phyloP scores from a whole-genome alignment of 2,797 vertebrate species.

The Amblyopsis hoosieri region DNA sequence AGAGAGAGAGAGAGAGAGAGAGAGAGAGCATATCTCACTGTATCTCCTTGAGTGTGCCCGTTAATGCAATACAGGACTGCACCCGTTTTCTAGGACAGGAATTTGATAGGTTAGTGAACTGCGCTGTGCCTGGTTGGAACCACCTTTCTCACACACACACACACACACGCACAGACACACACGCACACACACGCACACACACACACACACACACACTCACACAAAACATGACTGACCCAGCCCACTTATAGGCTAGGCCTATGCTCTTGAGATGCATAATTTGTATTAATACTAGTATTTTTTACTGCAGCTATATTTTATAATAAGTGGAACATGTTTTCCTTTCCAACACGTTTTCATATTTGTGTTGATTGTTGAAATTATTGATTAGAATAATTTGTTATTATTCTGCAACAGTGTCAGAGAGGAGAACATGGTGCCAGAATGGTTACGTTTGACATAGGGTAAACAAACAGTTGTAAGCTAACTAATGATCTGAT shows the following conservation, averaged over 20 bases:
- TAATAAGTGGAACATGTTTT: no score
- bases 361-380: no score
- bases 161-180: not conserved
- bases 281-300: not conserved
- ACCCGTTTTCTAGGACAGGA: constrained; percentile 46
- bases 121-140: constrained; percentile 47
- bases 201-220: constrained; percentile 6
- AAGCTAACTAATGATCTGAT: not conserved
- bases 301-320: not conserved
- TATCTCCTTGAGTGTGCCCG: constrained; percentile 14
- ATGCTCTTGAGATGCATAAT: not conserved
- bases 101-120: constrained; percentile 53
- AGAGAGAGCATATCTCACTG: constrained; percentile 21
- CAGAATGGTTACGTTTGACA: not conserved
- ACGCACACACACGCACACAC: constrained; percentile 1
- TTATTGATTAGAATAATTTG: no score
- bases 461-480: constrained; percentile 11
- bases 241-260: not conserved
- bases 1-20: constrained; percentile 12
- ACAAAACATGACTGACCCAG: not conserved
- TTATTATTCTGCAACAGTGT: no score
- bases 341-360: no score
- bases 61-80: constrained; percentile 32
- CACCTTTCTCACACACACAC: constrained; percentile 42
- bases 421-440: no score